Base-by-base conservation (phyloP, 2,888 invertebrate species). In the Camponotus fellah region DNA sequence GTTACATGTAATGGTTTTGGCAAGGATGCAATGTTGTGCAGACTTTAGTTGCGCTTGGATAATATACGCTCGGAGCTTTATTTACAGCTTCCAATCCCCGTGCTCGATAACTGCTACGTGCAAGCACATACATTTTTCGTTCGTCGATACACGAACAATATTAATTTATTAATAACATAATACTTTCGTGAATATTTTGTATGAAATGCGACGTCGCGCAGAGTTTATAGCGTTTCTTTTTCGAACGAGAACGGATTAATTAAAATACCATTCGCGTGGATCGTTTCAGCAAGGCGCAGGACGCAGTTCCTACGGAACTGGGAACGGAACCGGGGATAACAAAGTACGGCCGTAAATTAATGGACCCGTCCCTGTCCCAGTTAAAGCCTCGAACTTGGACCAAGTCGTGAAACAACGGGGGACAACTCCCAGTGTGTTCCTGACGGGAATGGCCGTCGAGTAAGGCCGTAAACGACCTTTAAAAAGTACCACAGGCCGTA, bases 311-410 rank as follows among this genome's bases (percentile, higher is more conserved):
- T 32, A 72, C 66, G 40, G 66, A 53, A 49, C 65, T 69, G 37
- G 62, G 84, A 85, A 82, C 79, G 87, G 84, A 72, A 87, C 82
- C 84, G 84, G 86, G 88, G 92, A 92, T 91, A 91, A 92, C 91
- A 90, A 64, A 91, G 90, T 88, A 88, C 76, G 85, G 85, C 85
- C 87, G 90, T 92, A 93, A 94, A 94, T 94, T 94, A 93, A 91
- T 89, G 90, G 89, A 88, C 87, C 77, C 84, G 90, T 90, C 88
- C 87, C 88, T 91, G 91, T 84, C 88, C 91, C 82, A 91, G 92
- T 92, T 92, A 77, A 82, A 87, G 77, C 71, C 32, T 34, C 81
- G 37, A 80, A 88, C 82, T 87, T 83, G 65, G 71, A 60, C 81
- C 21, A 82, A 87, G 82, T 85, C 82, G 85, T 43, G 56, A 53